Base-by-base conservation (phyloP, 2,797 vertebrate species). In the Otolemur crassicaudatus region DNA sequence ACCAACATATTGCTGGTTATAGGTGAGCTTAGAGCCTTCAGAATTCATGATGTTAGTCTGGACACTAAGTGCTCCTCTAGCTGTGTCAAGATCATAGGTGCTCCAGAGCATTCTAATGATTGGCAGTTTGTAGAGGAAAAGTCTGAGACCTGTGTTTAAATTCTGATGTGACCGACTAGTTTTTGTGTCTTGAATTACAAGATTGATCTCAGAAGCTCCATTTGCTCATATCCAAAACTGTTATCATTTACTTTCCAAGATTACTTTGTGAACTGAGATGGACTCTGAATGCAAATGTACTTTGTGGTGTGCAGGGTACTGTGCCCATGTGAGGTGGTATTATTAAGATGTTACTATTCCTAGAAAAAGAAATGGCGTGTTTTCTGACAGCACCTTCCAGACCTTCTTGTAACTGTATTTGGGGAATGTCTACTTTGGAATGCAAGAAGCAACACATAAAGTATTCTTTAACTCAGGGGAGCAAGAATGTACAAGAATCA, bases 251-350 rank as follows among this genome's bases (percentile, higher is more conserved):
- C 34, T 70, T 58, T 3, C 53, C 70, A 81, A 82, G 69, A 73
- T 87, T 75, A 79, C 61, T 73, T 70, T 75, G 40, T 17, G n/a
- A 43, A 56, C 69, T 31, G 87, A 97, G 80, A 40, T 81, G 34
- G 14, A 73, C 12, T 53, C 29, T 40, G 43, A 86, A 77, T 60
- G 9, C 10, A 73, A 83, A 60, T 56, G 13, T 19, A n/a, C 72
- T 79, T 87, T 76, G 37, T 49, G 49, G 75, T n/a, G 40, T 58
- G 5, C 3, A 31, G 53, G 34, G 29, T 7, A 40, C 23, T n/a
- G 43, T 76, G 7, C n/a, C 89, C 34, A 23, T 13, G 17, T 58
- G 67, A 88, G 11, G 3, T 2, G 20, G 17, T 22, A 16, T 72
- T 67, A 63, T 40, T 72, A 67, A 91, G 85, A 80, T 29, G 3